Percentiles rank a stretch among this genome's conserved stretches.
These are phyloP conservation scores for Harpalus rufipes DNA, from an alignment of 2,888 invertebrate species.

Conservation along the genomic window DNA sequence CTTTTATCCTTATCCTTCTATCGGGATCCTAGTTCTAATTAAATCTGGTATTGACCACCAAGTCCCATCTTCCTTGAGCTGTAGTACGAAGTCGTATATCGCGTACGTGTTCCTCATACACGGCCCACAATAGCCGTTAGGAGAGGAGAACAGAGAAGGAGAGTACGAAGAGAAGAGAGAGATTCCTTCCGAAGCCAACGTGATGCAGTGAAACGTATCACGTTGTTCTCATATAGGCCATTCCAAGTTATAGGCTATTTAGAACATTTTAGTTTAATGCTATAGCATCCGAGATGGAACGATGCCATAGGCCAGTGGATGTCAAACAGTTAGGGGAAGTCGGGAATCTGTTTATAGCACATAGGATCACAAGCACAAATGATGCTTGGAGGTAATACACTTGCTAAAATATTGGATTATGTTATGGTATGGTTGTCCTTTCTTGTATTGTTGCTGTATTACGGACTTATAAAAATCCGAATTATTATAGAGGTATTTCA, in stretches of 20 bases:
- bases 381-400: no score
- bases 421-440: no score
- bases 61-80: not conserved
- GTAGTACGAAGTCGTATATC: conserved; percentile 20
- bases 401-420: no score
- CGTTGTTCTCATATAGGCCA: conserved; percentile 67
- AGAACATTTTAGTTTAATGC: conserved; percentile 67
- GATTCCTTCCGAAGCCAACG: conserved; percentile 3
- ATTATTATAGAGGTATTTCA: no score
- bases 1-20: no score
- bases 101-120: conserved; percentile 57
- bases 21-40: not conserved
- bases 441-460: no score
- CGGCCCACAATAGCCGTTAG: conserved; percentile 8
- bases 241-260: conserved; percentile 66
- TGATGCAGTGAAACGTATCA: conserved; percentile 61
- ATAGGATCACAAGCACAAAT: no score
- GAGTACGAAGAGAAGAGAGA: conserved; percentile 12
- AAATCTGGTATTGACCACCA: conserved; percentile 6
- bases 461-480: no score
- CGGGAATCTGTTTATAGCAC: no score
- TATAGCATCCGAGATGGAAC: conserved; percentile 56
- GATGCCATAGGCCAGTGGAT: not conserved
- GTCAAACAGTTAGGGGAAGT: not conserved
- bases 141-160: conserved; percentile 7